Evolutionary conservation across 2,888 invertebrate species (phyloP), one percentile per base, ranked within the genome.

Genomic region (Dasysyrphus albostriatus): DNA sequence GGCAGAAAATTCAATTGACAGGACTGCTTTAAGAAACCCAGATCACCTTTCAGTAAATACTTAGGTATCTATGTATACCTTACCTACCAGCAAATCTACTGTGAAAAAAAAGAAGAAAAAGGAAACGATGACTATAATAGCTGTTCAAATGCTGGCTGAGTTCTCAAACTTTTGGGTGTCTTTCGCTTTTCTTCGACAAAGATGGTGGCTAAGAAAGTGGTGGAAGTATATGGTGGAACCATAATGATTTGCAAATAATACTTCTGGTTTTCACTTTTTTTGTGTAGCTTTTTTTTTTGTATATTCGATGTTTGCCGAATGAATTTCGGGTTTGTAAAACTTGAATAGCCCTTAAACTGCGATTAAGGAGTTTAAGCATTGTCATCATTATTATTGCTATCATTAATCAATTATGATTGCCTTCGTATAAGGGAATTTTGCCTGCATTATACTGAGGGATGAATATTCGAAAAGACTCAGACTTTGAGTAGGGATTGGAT

Each of bases 331-430:
- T 16, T 19, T 73, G 24, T 42, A 54, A 78, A 44, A 54, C 59
- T 47, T 56, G 70, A 70, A 75, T 58, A 58, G 63, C 70, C 65
- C 58, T 75, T 83, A 83, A 83, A 83, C 78, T 63, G 74, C 69
- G 61, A 83, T 83, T 83, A 79, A 79, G 74, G 70, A 83, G 70
- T 79, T 79, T 83, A 59, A 65, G 79, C 79, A 75, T 42, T 79
- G 70, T 83, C 83, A 83, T 83, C 79, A 79, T 79, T 79, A 70
- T 79, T 83, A 75, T 83, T 83, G 65, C 75, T 75, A 75, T 79
- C 83, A 83, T 83, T 83, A 83, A 83, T 83, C 83, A 79, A 73
- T 83, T 83, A 78, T 78, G 78, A 83, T 83, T 83, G 83, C 73
- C 59, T 73, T 83, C 37, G 34, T 59, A 61, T 14, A 24, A 1